Base-by-base conservation (phyloP, 1,140 invertebrate species). In the Vollenhovia emeryi region DNA sequence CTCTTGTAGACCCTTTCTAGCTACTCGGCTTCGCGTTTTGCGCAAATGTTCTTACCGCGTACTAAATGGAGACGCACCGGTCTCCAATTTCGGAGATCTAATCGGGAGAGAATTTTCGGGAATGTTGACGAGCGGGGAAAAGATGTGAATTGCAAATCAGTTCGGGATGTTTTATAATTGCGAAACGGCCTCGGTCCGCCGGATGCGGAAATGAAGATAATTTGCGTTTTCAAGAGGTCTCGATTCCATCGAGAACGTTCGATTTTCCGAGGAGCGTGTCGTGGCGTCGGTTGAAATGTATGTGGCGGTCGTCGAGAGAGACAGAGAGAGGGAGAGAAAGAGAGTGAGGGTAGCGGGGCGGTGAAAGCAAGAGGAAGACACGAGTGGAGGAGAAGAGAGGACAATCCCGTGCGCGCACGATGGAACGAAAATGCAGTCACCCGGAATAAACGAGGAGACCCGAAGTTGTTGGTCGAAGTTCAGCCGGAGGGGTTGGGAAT, bases 381-480 rank as follows among this genome's bases (percentile, higher is more conserved):
- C 36, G 48, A 9, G n/a, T 43, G n/a, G 21, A 60, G 66, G 45
- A 86, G 89, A 87, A 74, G 64, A 62, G 87, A 89, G 86, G 85
- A 87, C 87, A 89, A 89, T 90, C 92, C 83, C 82, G 86, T 88
- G 83, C 85, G 82, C 71, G 88, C 87, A 92, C 91, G 93, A 94
- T 91, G 93, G 94, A 92, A 92, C 93, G 94, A 94, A 94, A 93
- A 92, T 94, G 94, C 94, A 95, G 94, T 95, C 94, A 94, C 90
- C 94, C 93, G 93, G 94, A 95, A 94, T 95, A 94, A 95, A 95
- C 94, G 94, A 94, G 94, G 92, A 94, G 93, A 94, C 91, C 91
- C 88, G 93, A 94, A 94, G 93, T 94, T 94, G 93, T 94, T 92
- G 94, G 93, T 94, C 93, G 92, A 94, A 94, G 94, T 95, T 94